These are phyloP conservation scores for Eospalax fontanierii DNA, from an alignment of 2,797 vertebrate genomes.

Conservation along the genomic window DNA sequence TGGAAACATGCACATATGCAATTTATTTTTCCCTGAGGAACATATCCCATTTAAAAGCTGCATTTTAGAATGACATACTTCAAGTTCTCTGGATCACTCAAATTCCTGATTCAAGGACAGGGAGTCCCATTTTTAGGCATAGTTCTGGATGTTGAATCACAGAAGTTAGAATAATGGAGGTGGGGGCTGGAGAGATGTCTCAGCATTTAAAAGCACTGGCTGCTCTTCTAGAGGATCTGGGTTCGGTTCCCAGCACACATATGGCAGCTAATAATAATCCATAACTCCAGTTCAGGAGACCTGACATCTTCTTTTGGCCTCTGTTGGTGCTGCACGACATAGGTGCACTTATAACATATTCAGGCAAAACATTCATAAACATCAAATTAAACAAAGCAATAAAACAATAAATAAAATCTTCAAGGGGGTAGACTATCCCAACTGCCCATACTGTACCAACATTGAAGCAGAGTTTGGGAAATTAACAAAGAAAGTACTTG, in stretches of 20 bases:
- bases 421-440: not conserved
- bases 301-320: too few species aligned
- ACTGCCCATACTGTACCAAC: not conserved
- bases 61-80: constrained; percentile 35
- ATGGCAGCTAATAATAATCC: too few species aligned
- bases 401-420: too few species aligned
- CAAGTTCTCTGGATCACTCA: not conserved
- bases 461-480: not conserved
- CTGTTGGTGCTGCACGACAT: too few species aligned
- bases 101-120: not conserved
- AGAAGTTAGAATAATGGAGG: not conserved
- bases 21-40: not conserved
- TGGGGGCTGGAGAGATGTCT: too few species aligned
- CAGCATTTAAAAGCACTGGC: too few species aligned
- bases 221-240: too few species aligned
- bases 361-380: too few species aligned
- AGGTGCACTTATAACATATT: too few species aligned
- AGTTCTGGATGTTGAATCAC: not conserved
- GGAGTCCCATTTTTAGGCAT: not conserved
- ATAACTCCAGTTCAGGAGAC: too few species aligned
- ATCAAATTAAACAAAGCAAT: too few species aligned
- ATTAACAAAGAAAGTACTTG: not conserved
- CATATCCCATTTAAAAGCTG: not conserved
- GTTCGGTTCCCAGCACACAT: too few species aligned
- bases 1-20: not conserved